These are phyloP conservation scores for Pterobdella sp. DNA, from an alignment of 2,888 invertebrate species.

Conservation along the genomic window DNA sequence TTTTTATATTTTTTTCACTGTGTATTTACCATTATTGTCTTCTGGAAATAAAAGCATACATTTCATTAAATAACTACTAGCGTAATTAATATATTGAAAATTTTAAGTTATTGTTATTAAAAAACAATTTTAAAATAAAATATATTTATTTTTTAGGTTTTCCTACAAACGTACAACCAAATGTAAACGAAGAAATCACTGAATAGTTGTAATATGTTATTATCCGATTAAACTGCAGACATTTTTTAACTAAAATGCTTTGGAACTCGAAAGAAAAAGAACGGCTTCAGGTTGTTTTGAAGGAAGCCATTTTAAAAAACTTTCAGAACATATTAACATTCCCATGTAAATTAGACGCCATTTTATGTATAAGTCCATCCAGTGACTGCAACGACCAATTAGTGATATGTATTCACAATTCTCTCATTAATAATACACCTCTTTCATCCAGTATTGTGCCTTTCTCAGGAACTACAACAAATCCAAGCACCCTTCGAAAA, in stretches of 20 bases:
- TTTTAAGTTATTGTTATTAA: background rate
- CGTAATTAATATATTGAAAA: background rate
- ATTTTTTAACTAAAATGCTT: slow-evolving; percentile 5
- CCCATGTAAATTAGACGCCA: slow-evolving; percentile 9
- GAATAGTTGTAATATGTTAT: background rate
- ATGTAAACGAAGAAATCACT: background rate
- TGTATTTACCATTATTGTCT: background rate
- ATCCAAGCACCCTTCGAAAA: slow-evolving; percentile 2
- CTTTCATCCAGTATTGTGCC: background rate
- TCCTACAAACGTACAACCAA: background rate
- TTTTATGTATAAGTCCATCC: slow-evolving; percentile 6
- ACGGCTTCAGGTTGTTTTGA: background rate
- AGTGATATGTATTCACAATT: background rate
- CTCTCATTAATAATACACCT: background rate
- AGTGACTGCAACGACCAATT: background rate
- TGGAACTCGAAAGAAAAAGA: slow-evolving; percentile 12
- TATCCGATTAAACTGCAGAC: background rate
- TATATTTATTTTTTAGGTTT: background rate
- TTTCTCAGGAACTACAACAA: background rate
- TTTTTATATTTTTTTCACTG: background rate
- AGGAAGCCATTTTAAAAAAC: slow-evolving; percentile 10
- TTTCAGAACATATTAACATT: background rate
- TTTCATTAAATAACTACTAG: background rate
- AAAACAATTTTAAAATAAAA: background rate
- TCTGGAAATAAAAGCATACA: slow-evolving; percentile 6